Percentiles rank a stretch among this genome's conserved stretches.
Evolutionary conservation across 2,113 vertebrate genomes (phyloP).

Genomic region (Patagioenas fasciata): DNA sequence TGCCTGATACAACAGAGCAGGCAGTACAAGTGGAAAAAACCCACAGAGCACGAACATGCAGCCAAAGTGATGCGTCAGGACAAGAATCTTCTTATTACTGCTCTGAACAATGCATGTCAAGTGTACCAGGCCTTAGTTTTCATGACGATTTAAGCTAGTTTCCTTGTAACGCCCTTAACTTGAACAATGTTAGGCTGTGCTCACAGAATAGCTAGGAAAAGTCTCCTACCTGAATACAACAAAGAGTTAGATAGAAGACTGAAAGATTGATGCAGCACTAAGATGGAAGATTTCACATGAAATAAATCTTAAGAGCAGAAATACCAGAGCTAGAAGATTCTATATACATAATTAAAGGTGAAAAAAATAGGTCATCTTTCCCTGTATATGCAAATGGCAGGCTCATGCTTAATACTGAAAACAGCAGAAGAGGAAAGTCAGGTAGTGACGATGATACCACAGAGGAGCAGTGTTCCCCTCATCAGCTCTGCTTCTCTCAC

Average conservation of each 20-base stretch:
- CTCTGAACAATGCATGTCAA: neutral
- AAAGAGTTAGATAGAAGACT: neutral
- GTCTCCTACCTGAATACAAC: neutral
- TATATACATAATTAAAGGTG: constrained; percentile 19
- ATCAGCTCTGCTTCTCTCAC: neutral
- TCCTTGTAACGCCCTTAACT: neutral
- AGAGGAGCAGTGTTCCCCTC: neutral
- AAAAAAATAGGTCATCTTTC: constrained; percentile 38
- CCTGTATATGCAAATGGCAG: neutral
- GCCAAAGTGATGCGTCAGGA: neutral
- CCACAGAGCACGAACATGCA: neutral
- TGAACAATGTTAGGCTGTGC: neutral
- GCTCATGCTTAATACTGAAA: neutral
- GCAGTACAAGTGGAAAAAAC: neutral
- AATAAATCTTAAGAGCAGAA: constrained; percentile 4
- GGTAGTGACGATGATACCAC: neutral
- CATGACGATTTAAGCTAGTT: neutral
- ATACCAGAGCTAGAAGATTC: constrained; percentile 19
- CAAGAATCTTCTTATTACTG: neutral
- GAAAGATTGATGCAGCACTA: neutral
- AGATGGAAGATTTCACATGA: constrained; percentile 42
- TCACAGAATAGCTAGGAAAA: neutral
- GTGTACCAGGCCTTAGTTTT: neutral
- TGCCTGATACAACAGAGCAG: neutral
- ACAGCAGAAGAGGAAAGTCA: constrained; percentile 15